phyloP scores from a whole-genome alignment of 92 coral and sea anemone species.

The Parazoanthus atlanticus region DNA sequence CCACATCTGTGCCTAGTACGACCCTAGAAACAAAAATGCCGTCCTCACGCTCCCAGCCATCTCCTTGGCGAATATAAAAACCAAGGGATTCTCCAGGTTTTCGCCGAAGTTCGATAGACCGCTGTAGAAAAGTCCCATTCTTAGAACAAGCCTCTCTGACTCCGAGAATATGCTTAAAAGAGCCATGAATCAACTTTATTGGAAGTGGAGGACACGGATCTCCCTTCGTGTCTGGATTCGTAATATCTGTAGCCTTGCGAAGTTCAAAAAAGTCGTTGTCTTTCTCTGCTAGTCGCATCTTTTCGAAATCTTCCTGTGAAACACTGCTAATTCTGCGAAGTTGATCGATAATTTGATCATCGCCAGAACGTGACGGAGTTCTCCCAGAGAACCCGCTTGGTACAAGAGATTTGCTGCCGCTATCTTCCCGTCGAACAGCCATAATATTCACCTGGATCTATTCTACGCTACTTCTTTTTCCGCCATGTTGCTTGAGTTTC shows the following conservation, averaged over 20 bases:
- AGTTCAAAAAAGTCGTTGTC: constrained; percentile 95
- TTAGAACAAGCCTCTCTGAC: constrained; percentile 98
- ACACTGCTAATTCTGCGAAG: constrained; percentile 94
- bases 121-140: constrained; percentile 95
- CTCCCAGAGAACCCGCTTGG: constrained; percentile 81
- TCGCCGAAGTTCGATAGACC: constrained; percentile 91
- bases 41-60: constrained; percentile 96
- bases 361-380: constrained; percentile 58
- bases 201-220: constrained; percentile 96
- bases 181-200: constrained; percentile 91
- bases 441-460: constrained; percentile 54
- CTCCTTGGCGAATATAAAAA: constrained; percentile 99
- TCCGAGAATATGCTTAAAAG: constrained; percentile 89
- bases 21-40: constrained; percentile 98
- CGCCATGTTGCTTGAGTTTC: constrained; percentile 89
- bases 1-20: constrained; percentile 96
- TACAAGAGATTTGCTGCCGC: constrained; percentile 57
- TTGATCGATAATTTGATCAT: constrained; percentile 78
- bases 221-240: constrained; percentile 92
- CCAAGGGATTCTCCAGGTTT: constrained; percentile 98
- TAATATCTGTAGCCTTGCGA: constrained; percentile 97
- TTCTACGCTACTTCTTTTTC: constrained; percentile 64
- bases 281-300: constrained; percentile 97
- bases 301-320: constrained; percentile 97
- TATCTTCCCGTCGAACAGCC: constrained; percentile 83